Evolutionary conservation across 2,113 vertebrate genomes (phyloP), one percentile per base, ranked within the genome.

Genomic region (Phocoena phocoena): DNA sequence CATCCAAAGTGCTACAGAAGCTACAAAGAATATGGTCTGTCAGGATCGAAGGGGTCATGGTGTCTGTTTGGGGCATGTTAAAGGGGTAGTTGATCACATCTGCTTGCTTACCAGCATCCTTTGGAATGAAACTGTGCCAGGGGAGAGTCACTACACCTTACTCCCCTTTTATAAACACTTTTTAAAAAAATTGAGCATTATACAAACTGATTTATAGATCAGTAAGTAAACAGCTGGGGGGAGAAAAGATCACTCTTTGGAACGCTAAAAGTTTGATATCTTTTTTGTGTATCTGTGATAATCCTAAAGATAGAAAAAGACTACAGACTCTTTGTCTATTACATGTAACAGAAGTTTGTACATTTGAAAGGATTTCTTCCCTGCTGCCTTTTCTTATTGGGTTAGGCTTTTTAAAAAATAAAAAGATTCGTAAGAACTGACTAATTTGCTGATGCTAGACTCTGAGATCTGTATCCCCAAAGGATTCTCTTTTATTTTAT

Each of bases 381-480:
- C 41, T 62, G 10, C 38, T 84, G 15, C 20, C 74, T 86, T 88
- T 93, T 93, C 50, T 88, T 87, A 38, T 3, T 73, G 31, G 50
- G 15, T 63, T 76, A 90, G 65, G 17, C 74, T 92, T 91, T 67
- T 77, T 44, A 58, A 36, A 89, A 68, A 82, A 36, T 33, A 36
- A 60, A 71, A n/a, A 47, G 17, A 44, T 41, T 60, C 65, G 71
- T 73, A 90, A 81, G 88, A 88, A 93, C 58, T 62, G 62, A 80
- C 95, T 60, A 18, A 63, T 96, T 96, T 96, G 95, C 88, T 94
- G 96, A 97, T 89, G 53, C 60, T 44, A 17, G 58, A 92, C 36
- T 31, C 91, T 87, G 88, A 68, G 41, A 87, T 95, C 71, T n/a
- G 58, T 47, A 41, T 62, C 67, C 82, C 58, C 13, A 77, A 83